Evolutionary conservation across 2,888 invertebrate genomes (phyloP).

Genomic region (Zootermopsis nevadensis): DNA sequence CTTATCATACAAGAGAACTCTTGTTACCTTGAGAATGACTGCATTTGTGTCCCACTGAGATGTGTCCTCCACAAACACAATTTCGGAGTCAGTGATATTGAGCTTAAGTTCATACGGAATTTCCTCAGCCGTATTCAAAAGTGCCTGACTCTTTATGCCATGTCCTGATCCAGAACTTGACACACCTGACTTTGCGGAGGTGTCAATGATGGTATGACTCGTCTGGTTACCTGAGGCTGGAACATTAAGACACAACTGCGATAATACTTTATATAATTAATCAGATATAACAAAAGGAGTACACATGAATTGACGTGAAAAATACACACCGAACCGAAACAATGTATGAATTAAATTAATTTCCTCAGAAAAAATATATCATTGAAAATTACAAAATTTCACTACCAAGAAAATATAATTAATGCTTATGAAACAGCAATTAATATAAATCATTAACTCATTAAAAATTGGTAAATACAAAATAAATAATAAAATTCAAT

Average conservation of each 20-base stretch:
- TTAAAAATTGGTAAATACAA: too few relatives aligned
- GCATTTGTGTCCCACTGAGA: conserved; percentile 91
- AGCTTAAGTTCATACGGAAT: conserved; percentile 84
- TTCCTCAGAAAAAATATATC: too few relatives aligned
- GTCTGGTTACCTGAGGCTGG: background rate
- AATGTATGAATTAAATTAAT: too few relatives aligned
- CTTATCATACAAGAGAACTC: background rate
- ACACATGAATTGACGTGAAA: too few relatives aligned
- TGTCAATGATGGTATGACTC: background rate
- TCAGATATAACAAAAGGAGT: too few relatives aligned
- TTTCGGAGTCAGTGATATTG: conserved; percentile 94
- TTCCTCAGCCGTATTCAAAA: conserved; percentile 56
- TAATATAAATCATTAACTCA: too few relatives aligned
- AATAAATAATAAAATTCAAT: too few relatives aligned
- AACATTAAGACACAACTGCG: background rate
- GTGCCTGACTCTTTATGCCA: background rate
- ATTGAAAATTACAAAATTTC: too few relatives aligned
- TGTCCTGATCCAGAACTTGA: background rate
- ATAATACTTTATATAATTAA: too few relatives aligned
- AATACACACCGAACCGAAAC: too few relatives aligned
- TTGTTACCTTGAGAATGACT: conserved; percentile 81
- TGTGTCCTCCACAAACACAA: conserved; percentile 93
- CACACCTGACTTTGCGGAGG: background rate
- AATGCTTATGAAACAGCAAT: too few relatives aligned
- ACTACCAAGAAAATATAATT: too few relatives aligned